Percentiles rank a stretch among this genome's conserved stretches.
Conservation (phyloP, 2,888 invertebrate genomes). For the Drosophila ustulata region DNA sequence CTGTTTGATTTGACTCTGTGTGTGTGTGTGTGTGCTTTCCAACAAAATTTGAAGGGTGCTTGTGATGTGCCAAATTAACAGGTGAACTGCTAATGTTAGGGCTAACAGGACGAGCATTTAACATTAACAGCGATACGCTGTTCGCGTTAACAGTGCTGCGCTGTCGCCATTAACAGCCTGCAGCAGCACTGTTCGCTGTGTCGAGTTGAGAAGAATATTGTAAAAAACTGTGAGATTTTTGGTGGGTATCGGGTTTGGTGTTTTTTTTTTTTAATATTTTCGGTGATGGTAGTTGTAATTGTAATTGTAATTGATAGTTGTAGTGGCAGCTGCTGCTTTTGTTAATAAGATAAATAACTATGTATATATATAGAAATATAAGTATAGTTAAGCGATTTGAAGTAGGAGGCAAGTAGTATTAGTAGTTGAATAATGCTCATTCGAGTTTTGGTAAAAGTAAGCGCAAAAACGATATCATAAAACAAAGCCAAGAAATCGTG, state of each 20-base stretch:
- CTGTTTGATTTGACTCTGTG: constrained; percentile 15
- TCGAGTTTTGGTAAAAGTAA: constrained; percentile 63
- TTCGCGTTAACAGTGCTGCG: constrained; percentile 32
- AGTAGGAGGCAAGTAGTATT: constrained; percentile 57
- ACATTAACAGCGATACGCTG: constrained; percentile 18
- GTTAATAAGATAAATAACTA: constrained; percentile 48
- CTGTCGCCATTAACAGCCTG: constrained; percentile 35
- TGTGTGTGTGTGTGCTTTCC: constrained; percentile 40
- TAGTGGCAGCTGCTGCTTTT: constrained; percentile 40
- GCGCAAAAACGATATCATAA: constrained; percentile 55
- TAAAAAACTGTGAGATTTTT: constrained; percentile 31
- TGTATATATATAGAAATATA: constrained; percentile 53
- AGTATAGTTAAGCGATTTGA: constrained; percentile 71
- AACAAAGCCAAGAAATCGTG: constrained; percentile 48
- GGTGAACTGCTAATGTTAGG: constrained; percentile 24
- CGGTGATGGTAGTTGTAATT: constrained; percentile 39
- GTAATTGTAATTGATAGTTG: constrained; percentile 18
- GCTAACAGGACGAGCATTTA: constrained; percentile 16
- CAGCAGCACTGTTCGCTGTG: constrained; percentile 24
- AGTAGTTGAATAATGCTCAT: constrained; percentile 69
- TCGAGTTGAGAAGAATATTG: constrained; percentile 23
- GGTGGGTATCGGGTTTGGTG: constrained; percentile 5
- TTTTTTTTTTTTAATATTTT: constrained; percentile 2
- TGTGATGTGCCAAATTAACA: constrained; percentile 46
- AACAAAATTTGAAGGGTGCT: constrained; percentile 50